phyloP scores from a whole-genome alignment of 2,113 vertebrate genomes.

The Micromys minutus region DNA sequence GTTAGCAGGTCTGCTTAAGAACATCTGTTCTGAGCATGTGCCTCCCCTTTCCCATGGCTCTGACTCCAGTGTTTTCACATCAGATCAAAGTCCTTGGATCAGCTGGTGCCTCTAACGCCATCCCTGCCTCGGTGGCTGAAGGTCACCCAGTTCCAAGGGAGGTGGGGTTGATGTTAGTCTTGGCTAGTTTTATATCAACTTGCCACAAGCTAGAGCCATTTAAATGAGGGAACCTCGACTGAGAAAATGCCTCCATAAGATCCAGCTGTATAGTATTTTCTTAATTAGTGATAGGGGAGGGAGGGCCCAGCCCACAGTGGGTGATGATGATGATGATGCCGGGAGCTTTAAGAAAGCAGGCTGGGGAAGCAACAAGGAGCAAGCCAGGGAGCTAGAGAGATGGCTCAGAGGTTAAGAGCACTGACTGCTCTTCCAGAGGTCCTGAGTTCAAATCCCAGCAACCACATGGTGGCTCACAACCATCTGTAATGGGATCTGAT shows the following conservation, averaged over 20 bases:
- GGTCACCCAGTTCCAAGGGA: rapidly evolving
- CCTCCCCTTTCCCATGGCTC: neutral
- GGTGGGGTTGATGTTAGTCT: neutral
- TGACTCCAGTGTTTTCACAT: neutral
- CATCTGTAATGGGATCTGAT: no score
- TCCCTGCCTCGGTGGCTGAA: neutral
- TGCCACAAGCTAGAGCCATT: neutral
- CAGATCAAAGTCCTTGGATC: neutral
- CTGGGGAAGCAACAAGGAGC: neutral
- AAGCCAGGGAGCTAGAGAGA: no score
- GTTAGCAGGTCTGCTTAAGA: rapidly evolving
- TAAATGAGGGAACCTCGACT: neutral
- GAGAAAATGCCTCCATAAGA: neutral
- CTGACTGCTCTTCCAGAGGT: no score
- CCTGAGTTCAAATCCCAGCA: no score
- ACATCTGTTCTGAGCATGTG: rapidly evolving
- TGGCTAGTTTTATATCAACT: neutral
- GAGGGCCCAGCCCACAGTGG: neutral
- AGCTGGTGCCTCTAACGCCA: neutral
- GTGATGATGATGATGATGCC: neutral
- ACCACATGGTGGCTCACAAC: no score
- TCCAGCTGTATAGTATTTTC: neutral
- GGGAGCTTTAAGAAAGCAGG: neutral
- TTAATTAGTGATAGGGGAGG: neutral
- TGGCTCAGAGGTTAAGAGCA: no score